Evolutionary conservation across 2,797 vertebrate genomes (phyloP).

Genomic region (Macroramphosus scolopax): DNA sequence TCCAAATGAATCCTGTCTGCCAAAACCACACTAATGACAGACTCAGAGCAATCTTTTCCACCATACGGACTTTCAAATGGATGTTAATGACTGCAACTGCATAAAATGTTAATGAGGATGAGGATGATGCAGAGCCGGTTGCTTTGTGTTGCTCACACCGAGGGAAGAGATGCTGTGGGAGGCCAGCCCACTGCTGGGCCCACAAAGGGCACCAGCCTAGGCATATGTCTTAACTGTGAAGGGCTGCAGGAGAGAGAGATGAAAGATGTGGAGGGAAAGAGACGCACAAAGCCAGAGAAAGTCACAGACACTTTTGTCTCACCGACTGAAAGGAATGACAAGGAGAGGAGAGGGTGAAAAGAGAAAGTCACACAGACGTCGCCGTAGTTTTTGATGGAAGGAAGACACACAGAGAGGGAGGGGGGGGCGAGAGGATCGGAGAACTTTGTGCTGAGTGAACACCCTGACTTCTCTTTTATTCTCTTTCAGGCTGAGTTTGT

Average conservation of each 20-base stretch:
- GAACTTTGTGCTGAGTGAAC: constrained; percentile 33
- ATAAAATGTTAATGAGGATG: constrained; percentile 35
- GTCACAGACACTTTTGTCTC: constrained; percentile 43
- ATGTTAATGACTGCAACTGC: constrained; percentile 3
- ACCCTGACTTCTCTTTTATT: constrained; percentile 45
- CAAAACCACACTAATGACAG: no score
- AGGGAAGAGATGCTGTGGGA: constrained; percentile 35
- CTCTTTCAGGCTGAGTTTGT: constrained; percentile 42
- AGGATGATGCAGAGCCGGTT: constrained; percentile 3
- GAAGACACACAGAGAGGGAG: constrained; percentile 19
- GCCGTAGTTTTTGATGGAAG: constrained; percentile 40
- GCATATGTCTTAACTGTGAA: constrained; percentile 40
- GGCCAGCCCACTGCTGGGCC: constrained; percentile 29
- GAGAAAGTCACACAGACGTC: constrained; percentile 42
- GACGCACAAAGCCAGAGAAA: constrained; percentile 40
- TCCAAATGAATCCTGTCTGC: no score
- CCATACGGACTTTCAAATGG: no score
- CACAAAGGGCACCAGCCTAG: constrained; percentile 29
- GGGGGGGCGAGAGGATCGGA: constrained; percentile 10
- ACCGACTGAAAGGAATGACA: constrained; percentile 48
- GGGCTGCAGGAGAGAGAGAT: constrained; percentile 49
- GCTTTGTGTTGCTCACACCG: constrained; percentile 19
- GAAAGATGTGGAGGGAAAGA: constrained; percentile 41
- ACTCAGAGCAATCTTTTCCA: no score
- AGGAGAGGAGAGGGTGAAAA: constrained; percentile 37